Evolutionary conservation across 1,140 invertebrate species (phyloP), one percentile per base, ranked within the genome.

Genomic region (Patella vulgata): DNA sequence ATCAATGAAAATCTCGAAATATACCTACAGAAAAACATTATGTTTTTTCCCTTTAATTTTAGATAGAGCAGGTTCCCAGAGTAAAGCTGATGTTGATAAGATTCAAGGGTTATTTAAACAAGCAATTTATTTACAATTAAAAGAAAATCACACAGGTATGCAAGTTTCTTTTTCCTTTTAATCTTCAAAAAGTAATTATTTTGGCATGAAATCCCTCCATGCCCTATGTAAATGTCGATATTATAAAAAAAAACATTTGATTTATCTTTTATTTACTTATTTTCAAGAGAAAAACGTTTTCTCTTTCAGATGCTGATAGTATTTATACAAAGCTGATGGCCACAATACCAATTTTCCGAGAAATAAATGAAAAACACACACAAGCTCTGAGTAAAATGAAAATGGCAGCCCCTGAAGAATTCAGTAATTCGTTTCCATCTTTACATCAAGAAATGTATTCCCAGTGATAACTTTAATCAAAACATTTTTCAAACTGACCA

Each of bases 401-500:
- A 62, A 79, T 81, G 75, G 68, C 66, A 43, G 58, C 60, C 14
- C 72, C 74, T 11, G 33, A 59, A 21, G 53, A 72, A 5, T 66
- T 68, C 28, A 63, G 71, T 14, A 50, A 63, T 31, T 57, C 73
- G 40, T 81, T 80, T 33, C 78, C 77, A 19, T 62, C 67, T 2
- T 61, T 82, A 19, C 78, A 80, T 57, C 68, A 75, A 53, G 80
- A 82, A 62, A 71, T 82, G n/a, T 82, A n/a, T n/a, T n/a, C n/a
- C n/a, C n/a, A n/a, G n/a, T n/a, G n/a, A n/a, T n/a, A n/a, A n/a
- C n/a, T n/a, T n/a, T n/a, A n/a, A n/a, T n/a, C n/a, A n/a, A n/a
- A n/a, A n/a, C n/a, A n/a, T n/a, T n/a, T n/a, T n/a, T n/a, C n/a
- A n/a, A n/a, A n/a, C n/a, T n/a, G n/a, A n/a, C n/a, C n/a, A n/a